Percentiles rank a stretch among this genome's conserved stretches.
These are phyloP conservation scores for Numida meleagris DNA, from an alignment of 2,113 vertebrate genomes.

Conservation along the genomic window DNA sequence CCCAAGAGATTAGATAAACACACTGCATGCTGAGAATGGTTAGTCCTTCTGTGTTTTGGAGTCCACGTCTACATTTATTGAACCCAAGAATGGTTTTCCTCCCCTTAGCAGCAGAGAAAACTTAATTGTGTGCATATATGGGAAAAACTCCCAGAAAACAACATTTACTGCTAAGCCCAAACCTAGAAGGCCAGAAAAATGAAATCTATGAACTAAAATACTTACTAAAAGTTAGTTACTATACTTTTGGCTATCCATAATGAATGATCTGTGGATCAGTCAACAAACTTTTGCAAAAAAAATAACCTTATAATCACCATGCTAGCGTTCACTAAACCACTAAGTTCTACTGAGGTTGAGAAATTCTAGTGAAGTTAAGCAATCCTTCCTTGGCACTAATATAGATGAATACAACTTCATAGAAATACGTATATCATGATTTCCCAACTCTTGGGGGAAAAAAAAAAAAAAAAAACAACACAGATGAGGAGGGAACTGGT, in stretches of 20 bases:
- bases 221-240: background rate
- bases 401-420: background rate
- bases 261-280: background rate
- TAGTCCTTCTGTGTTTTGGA: background rate
- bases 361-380: background rate
- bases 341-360: background rate
- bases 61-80: background rate
- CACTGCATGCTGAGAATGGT: background rate
- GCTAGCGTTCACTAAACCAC: background rate
- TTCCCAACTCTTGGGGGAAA: background rate
- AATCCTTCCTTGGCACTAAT: conserved; percentile 6
- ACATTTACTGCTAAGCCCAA: conserved; percentile 52
- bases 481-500: accelerated
- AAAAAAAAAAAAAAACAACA: background rate
- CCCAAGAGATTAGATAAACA: background rate
- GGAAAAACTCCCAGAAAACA: background rate
- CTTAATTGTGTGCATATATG: background rate
- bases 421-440: background rate
- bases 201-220: conserved; percentile 31
- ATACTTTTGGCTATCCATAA: background rate
- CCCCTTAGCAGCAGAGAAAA: background rate
- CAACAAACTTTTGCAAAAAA: background rate
- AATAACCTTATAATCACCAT: background rate
- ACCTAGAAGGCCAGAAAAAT: conserved; percentile 25
- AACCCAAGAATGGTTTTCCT: background rate